phyloP scores from a whole-genome alignment of 2,113 vertebrate genomes.

The Lagopus muta region DNA sequence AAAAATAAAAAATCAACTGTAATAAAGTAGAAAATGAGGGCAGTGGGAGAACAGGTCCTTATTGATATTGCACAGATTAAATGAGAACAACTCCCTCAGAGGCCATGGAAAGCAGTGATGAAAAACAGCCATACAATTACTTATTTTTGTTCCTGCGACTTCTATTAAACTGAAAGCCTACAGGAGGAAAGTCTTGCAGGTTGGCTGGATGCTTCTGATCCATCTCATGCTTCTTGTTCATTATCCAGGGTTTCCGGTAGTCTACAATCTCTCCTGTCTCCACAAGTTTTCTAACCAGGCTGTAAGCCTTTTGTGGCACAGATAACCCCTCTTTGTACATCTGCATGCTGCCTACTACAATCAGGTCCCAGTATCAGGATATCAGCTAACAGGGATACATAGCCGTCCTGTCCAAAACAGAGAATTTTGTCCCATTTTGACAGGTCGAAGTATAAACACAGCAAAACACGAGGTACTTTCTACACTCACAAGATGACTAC shows the following conservation, averaged over 20 bases:
- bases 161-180: background rate
- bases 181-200: background rate
- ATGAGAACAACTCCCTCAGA: background rate
- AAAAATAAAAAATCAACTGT: constrained; percentile 1
- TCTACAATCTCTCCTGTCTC: background rate
- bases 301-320: background rate
- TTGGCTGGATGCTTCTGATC: background rate
- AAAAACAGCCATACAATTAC: background rate
- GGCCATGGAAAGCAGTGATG: background rate
- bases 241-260: background rate
- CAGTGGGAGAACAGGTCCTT: background rate
- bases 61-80: background rate
- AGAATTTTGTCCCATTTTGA: background rate
- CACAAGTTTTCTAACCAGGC: background rate
- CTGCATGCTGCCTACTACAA: background rate
- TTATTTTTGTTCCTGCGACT: background rate
- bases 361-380: background rate
- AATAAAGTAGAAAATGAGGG: background rate
- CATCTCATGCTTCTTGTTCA: background rate
- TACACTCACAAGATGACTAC: background rate
- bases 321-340: fast-evolving
- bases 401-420: background rate
- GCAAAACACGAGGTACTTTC: background rate
- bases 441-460: background rate
- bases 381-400: background rate